These are phyloP conservation scores for Myopa tessellatipennis DNA, from an alignment of 2,888 invertebrate genomes.

Conservation along the genomic window DNA sequence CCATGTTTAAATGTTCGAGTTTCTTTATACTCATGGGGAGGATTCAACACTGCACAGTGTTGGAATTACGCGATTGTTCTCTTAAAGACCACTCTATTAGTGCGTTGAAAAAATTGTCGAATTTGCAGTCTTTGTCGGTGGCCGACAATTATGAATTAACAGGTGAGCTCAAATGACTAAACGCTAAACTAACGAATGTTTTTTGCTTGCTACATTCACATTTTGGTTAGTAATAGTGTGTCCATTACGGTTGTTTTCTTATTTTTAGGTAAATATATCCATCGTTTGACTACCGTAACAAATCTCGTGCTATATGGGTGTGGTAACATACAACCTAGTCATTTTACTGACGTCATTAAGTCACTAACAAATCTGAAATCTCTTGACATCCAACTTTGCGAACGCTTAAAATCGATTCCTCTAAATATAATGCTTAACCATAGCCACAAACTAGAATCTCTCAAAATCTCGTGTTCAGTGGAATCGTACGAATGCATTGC, in stretches of 20 bases:
- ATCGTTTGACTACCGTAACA: constrained; percentile 24
- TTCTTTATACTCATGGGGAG: constrained; percentile 29
- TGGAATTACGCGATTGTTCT: constrained; percentile 37
- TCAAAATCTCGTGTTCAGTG: constrained; percentile 37
- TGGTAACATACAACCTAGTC: constrained; percentile 31
- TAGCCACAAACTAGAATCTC: constrained; percentile 32
- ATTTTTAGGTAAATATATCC: constrained; percentile 30
- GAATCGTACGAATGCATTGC: constrained; percentile 33
- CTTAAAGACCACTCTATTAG: constrained; percentile 31
- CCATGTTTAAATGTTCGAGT: constrained; percentile 23
- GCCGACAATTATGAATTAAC: constrained; percentile 40
- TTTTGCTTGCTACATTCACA: too few species aligned
- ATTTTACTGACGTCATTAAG: constrained; percentile 31
- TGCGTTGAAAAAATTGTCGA: constrained; percentile 23
- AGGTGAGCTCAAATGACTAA: constrained; percentile 27
- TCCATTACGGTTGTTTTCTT: background rate
- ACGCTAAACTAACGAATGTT: background rate
- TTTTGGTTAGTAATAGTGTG: too few species aligned
- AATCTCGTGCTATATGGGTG: constrained; percentile 37
- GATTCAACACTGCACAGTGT: constrained; percentile 10
- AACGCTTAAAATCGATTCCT: constrained; percentile 17
- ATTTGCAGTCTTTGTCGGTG: constrained; percentile 31
- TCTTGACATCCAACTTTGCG: constrained; percentile 38
- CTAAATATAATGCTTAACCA: constrained; percentile 20
- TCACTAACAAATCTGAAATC: constrained; percentile 22